Percentiles rank a stretch among this genome's conserved stretches.
Conservation (phyloP, 2,113 vertebrate species). For the Nyctibius bracteatus region DNA sequence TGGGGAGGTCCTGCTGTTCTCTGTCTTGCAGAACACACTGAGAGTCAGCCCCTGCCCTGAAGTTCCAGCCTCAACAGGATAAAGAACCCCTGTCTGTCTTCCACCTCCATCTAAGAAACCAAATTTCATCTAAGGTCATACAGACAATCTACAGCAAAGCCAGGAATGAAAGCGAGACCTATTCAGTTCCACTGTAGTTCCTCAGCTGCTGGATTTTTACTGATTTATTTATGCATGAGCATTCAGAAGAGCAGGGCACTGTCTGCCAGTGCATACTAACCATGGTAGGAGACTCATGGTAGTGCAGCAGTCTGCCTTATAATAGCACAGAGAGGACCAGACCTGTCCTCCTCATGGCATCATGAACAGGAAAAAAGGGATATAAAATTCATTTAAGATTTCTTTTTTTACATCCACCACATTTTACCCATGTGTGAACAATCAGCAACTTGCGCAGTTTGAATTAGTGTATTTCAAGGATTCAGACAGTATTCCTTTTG, state of each 20-base stretch:
- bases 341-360: background rate
- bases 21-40: background rate
- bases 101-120: background rate
- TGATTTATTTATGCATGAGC: background rate
- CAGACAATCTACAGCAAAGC: background rate
- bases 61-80: background rate
- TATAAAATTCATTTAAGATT: background rate
- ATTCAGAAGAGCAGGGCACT: background rate
- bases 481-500: background rate
- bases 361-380: background rate
- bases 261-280: background rate
- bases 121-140: background rate
- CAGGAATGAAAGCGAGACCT: background rate
- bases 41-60: background rate
- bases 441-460: background rate
- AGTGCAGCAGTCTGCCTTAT: background rate
- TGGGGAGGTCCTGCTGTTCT: background rate
- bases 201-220: background rate
- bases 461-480: background rate
- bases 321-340: background rate
- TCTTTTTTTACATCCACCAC: background rate
- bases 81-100: background rate
- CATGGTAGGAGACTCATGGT: background rate
- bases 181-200: background rate
- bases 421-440: background rate